Conservation (phyloP, 2,113 vertebrate species). For the Hipposideros armiger region DNA sequence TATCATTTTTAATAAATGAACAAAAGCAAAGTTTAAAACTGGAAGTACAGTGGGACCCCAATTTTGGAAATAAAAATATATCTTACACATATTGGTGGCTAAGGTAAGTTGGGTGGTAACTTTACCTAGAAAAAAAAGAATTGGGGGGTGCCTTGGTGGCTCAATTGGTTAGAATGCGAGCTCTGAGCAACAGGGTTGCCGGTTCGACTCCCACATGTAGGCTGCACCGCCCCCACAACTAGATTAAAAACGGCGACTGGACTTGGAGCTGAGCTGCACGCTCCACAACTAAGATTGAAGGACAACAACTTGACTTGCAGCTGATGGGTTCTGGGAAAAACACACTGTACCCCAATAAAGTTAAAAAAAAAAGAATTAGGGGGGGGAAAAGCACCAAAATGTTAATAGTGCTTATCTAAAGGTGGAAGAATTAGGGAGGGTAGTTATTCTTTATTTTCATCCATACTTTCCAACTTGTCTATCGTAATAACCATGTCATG, state of each 20-base stretch:
- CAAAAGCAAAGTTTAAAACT: background rate
- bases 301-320: too few relatives aligned
- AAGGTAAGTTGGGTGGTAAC: background rate
- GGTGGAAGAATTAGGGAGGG: background rate
- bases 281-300: too few relatives aligned
- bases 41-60: background rate
- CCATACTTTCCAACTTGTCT: background rate
- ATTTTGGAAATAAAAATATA: slow-evolving; percentile 19
- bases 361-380: background rate
- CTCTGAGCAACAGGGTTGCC: too few relatives aligned
- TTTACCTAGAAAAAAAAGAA: background rate
- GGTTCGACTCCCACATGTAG: too few relatives aligned
- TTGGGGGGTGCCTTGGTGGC: background rate
- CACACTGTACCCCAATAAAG: too few relatives aligned
- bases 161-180: too few relatives aligned
- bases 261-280: too few relatives aligned
- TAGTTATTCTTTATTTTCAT: background rate
- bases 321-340: too few relatives aligned
- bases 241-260: too few relatives aligned
- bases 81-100: background rate
- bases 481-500: background rate
- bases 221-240: too few relatives aligned
- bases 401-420: background rate
- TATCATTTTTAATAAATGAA: background rate
- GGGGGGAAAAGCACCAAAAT: background rate